Conservation (phyloP, 2,888 invertebrate species). For the Saturnia japonica region DNA sequence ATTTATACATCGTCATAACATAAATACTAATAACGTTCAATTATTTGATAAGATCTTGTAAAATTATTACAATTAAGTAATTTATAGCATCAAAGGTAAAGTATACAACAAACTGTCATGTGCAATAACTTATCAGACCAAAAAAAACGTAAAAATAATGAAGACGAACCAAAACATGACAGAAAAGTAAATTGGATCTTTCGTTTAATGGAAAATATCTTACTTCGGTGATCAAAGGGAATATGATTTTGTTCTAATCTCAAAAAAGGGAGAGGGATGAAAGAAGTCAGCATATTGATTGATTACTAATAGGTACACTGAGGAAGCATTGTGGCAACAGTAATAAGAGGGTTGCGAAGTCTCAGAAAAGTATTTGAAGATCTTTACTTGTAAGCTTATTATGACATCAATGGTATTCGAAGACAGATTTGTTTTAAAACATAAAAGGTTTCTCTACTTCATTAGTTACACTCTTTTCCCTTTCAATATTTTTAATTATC, state of each 20-base stretch:
- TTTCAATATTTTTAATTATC: neutral
- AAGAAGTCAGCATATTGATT: constrained; percentile 19
- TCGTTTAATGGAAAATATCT: constrained; percentile 17
- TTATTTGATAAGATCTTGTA: neutral
- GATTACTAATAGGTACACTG: constrained; percentile 14
- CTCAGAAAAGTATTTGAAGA: neutral
- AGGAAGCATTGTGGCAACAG: neutral
- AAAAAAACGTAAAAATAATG: constrained; percentile 15
- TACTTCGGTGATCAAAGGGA: constrained; percentile 18
- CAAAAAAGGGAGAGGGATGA: constrained; percentile 18
- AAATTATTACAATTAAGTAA: neutral
- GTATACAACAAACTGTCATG: neutral
- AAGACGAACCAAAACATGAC: constrained; percentile 6
- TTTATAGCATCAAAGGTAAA: neutral
- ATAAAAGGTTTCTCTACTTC: neutral
- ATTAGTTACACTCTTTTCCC: neutral
- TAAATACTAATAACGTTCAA: neutral
- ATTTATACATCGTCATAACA: too few relatives aligned
- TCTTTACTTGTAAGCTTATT: neutral
- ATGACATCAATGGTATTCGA: neutral
- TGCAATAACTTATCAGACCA: neutral
- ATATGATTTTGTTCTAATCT: constrained; percentile 17
- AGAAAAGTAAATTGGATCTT: constrained; percentile 15
- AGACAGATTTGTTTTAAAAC: neutral
- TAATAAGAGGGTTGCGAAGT: neutral